Evolutionary conservation across 2,888 invertebrate species (phyloP).

Genomic region (Dynastes grantii): DNA sequence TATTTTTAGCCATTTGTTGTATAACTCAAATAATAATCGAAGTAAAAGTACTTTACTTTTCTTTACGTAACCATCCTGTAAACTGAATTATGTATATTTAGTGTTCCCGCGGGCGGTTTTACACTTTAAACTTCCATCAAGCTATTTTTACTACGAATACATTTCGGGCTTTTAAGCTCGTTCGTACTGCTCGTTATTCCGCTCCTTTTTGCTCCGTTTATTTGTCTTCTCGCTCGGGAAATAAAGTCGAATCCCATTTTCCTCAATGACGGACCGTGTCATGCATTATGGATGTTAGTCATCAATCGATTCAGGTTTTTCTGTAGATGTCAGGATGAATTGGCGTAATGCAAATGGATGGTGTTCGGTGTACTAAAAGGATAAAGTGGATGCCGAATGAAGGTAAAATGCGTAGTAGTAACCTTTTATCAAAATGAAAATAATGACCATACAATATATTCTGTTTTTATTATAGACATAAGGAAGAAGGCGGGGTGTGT

Average conservation of each 20-base stretch:
- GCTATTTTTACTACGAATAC: background rate
- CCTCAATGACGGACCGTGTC: slow-evolving; percentile 8
- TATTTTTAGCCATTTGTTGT: no score
- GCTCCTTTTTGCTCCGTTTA: background rate
- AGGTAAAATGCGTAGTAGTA: no score
- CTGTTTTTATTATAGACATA: no score
- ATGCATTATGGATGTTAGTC: slow-evolving; percentile 26
- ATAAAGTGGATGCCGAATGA: no score
- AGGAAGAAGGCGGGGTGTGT: no score
- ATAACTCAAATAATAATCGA: background rate
- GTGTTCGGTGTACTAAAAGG: background rate
- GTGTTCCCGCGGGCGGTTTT: background rate
- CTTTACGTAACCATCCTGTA: background rate
- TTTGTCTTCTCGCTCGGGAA: slow-evolving; percentile 6
- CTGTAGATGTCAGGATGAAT: slow-evolving; percentile 16
- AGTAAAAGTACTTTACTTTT: background rate
- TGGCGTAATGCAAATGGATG: slow-evolving; percentile 30
- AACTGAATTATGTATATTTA: background rate
- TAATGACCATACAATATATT: no score
- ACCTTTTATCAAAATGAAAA: no score
- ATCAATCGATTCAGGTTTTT: slow-evolving; percentile 25
- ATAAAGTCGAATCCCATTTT: slow-evolving; percentile 21
- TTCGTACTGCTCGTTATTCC: background rate
- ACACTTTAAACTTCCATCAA: background rate
- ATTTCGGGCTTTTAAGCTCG: background rate